Evolutionary conservation across 2,113 vertebrate species (phyloP).

Genomic region (Aegithalos caudatus): DNA sequence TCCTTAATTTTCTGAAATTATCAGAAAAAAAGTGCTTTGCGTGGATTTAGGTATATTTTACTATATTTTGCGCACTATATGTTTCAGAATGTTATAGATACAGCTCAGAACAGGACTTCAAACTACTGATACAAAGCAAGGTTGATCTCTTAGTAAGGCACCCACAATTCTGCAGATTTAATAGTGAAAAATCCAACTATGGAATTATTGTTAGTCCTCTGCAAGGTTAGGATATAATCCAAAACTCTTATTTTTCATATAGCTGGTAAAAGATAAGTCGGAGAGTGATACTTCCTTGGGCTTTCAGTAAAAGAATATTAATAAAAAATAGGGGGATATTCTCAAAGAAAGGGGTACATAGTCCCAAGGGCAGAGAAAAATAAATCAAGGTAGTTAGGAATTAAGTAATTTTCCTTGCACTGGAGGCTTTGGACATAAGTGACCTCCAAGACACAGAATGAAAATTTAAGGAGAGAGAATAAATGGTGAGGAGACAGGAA

Average conservation of each 20-base stretch:
- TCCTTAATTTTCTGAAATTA: neutral
- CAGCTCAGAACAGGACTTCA: neutral
- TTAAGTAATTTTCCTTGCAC: neutral
- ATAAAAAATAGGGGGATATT: neutral
- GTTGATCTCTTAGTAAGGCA: neutral
- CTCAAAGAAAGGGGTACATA: neutral
- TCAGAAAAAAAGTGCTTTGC: neutral
- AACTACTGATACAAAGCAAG: neutral
- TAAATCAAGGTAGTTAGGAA: neutral
- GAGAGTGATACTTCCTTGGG: neutral
- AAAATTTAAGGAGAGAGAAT: neutral
- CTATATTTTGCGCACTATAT: neutral
- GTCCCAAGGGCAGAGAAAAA: neutral
- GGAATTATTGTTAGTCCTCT: neutral
- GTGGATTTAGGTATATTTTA: neutral
- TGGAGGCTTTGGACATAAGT: neutral
- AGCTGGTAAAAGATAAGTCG: neutral
- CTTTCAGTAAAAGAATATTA: neutral
- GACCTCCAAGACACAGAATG: conserved; percentile 15
- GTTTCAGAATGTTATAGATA: neutral
- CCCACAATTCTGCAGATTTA: neutral
- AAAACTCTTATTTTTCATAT: neutral
- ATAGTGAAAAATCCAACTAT: neutral
- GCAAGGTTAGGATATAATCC: neutral
- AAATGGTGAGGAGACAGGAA: neutral